Evolutionary conservation across 2,888 invertebrate genomes (phyloP).

Genomic region (Pomacea canaliculata): DNA sequence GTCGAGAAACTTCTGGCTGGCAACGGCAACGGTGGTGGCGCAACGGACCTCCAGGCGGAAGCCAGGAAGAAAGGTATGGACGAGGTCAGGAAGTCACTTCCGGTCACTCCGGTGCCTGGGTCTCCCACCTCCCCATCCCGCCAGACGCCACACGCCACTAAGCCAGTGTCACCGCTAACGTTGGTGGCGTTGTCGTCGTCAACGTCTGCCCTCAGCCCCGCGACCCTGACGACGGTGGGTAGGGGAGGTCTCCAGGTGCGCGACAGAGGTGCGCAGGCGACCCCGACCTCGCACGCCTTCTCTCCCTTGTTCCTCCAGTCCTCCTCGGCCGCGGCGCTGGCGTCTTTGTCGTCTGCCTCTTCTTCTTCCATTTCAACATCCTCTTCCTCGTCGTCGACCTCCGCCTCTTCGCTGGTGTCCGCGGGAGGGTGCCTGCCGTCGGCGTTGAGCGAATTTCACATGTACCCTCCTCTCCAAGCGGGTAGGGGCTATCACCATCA

Average conservation of each 20-base stretch:
- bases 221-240: not conserved
- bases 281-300: conserved; percentile 1
- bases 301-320: conserved; percentile 1
- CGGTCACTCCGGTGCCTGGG: not conserved
- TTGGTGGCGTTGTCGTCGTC: not conserved
- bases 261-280: conserved; percentile 9
- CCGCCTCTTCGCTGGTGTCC: conserved; percentile 70
- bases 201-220: conserved; percentile 73
- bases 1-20: conserved; percentile 72
- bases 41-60: too few species aligned
- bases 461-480: conserved; percentile 23
- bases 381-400: not conserved
- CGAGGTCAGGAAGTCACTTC: not conserved
- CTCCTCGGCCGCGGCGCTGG: too few species aligned
- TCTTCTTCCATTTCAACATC: not conserved
- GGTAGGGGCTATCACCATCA: conserved; percentile 44
- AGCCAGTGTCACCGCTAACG: not conserved
- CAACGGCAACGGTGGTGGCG: conserved; percentile 72
- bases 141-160: not conserved
- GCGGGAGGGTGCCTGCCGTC: conserved; percentile 90
- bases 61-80: too few species aligned
- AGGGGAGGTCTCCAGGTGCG: not conserved
- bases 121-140: conserved; percentile 4
- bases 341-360: conserved; percentile 2
- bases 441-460: conserved; percentile 77